These are phyloP conservation scores for Strigamia transsilvanica DNA, from an alignment of 2,888 invertebrate genomes.

Conservation along the genomic window DNA sequence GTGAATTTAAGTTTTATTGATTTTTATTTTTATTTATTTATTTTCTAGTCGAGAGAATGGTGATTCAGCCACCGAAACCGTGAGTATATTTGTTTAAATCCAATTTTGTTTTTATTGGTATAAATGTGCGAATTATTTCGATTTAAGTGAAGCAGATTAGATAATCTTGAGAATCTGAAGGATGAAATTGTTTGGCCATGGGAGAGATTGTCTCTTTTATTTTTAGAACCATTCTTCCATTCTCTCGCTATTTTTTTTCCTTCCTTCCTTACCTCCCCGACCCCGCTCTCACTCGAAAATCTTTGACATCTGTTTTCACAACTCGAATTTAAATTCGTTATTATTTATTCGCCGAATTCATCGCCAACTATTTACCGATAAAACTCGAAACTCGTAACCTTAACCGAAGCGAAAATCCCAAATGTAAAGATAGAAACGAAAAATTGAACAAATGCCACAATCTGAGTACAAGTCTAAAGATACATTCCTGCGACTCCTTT, in stretches of 20 bases:
- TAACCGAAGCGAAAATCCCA: neutral
- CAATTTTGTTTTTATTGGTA: constrained; percentile 40
- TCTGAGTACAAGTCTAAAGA: neutral
- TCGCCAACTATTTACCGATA: too few species aligned
- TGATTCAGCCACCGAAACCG: constrained; percentile 67
- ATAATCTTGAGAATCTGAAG: constrained; percentile 26
- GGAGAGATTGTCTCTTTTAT: constrained; percentile 22
- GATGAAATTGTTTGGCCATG: constrained; percentile 32
- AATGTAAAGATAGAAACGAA: neutral
- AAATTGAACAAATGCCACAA: constrained; percentile 25
- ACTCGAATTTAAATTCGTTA: neutral
- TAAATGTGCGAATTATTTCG: neutral
- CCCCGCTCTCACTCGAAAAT: neutral
- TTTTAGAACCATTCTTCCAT: constrained; percentile 1
- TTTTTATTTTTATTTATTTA: constrained; percentile 61
- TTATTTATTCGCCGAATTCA: too few species aligned
- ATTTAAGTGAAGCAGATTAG: neutral
- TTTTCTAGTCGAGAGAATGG: constrained; percentile 74
- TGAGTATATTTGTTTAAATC: constrained; percentile 53
- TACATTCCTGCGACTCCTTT: neutral
- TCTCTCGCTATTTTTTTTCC: neutral
- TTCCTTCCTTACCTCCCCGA: neutral
- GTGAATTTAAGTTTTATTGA: neutral
- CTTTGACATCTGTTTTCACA: neutral
- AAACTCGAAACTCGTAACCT: neutral